phyloP scores from a whole-genome alignment of 35 echinoderm and acorn worm species.

The Nesometra sesokonis region DNA sequence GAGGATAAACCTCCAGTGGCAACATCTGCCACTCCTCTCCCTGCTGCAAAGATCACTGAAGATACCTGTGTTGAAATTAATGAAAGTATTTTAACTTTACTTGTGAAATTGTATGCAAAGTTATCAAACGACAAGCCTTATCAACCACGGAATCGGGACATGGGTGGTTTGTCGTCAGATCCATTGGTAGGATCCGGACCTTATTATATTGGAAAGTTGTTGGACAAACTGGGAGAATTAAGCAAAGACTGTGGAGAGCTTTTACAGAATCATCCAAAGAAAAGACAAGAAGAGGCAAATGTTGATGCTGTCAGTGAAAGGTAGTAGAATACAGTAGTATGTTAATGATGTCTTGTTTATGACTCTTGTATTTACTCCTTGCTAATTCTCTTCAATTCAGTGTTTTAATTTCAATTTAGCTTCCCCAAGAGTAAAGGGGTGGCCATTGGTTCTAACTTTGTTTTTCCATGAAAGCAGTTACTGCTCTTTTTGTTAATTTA shows the following conservation, averaged over 20 bases:
- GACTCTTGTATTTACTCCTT: too few relatives aligned
- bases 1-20: neutral
- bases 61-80: constrained; percentile 2
- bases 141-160: constrained; percentile 22
- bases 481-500: too few relatives aligned
- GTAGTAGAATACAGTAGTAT: neutral
- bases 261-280: neutral
- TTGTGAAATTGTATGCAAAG: constrained; percentile 71
- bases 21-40: neutral
- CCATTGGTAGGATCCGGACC: constrained; percentile 38
- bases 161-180: neutral
- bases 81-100: constrained; percentile 69
- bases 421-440: too few relatives aligned
- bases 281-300: neutral
- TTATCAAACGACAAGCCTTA: constrained; percentile 42
- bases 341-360: neutral
- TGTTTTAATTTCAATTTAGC: too few relatives aligned
- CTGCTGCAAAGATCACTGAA: neutral
- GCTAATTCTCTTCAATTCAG: too few relatives aligned
- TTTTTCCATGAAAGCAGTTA: too few relatives aligned
- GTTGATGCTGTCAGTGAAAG: constrained; percentile 1
- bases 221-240: constrained; percentile 37
- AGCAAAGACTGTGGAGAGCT: neutral
- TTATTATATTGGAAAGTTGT: constrained; percentile 37
- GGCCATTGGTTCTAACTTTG: too few relatives aligned